Conservation (phyloP, 2,888 invertebrate genomes). For the Galerucella calmariensis region DNA sequence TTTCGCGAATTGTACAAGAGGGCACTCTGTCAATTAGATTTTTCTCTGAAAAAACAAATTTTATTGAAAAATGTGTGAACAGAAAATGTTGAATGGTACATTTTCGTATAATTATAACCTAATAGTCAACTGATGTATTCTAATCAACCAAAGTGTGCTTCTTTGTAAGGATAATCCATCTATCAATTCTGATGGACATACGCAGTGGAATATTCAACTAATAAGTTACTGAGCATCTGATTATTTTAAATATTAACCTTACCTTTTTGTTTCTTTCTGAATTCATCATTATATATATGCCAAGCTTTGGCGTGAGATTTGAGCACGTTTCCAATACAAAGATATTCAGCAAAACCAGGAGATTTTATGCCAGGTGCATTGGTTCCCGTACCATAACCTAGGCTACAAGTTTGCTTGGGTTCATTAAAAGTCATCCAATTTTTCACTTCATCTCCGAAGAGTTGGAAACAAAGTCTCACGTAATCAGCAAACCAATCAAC, state of each 20-base stretch:
- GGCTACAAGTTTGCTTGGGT: slow-evolving; percentile 44
- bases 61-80: too few species aligned
- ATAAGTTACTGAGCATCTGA: not conserved
- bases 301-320: slow-evolving; percentile 65
- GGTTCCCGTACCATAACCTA: slow-evolving; percentile 39
- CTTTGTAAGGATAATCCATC: too few species aligned
- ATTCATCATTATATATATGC: slow-evolving; percentile 62
- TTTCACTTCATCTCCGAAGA: slow-evolving; percentile 51
- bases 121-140: too few species aligned
- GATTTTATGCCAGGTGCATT: slow-evolving; percentile 26
- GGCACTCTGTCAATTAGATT: too few species aligned
- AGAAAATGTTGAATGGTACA: too few species aligned
- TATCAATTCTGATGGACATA: too few species aligned
- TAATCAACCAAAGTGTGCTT: too few species aligned
- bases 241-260: not conserved
- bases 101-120: too few species aligned
- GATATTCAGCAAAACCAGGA: slow-evolving; percentile 63
- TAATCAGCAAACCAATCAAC: slow-evolving; percentile 49
- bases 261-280: slow-evolving; percentile 54
- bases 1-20: too few species aligned
- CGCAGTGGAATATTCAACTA: too few species aligned
- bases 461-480: slow-evolving; percentile 47
- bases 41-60: too few species aligned
- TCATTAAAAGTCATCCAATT: slow-evolving; percentile 53
- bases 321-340: slow-evolving; percentile 67